Percentiles rank a stretch among this genome's conserved stretches.
phyloP scores from a whole-genome alignment of 2,888 invertebrate genomes.

The Homarus gammarus region DNA sequence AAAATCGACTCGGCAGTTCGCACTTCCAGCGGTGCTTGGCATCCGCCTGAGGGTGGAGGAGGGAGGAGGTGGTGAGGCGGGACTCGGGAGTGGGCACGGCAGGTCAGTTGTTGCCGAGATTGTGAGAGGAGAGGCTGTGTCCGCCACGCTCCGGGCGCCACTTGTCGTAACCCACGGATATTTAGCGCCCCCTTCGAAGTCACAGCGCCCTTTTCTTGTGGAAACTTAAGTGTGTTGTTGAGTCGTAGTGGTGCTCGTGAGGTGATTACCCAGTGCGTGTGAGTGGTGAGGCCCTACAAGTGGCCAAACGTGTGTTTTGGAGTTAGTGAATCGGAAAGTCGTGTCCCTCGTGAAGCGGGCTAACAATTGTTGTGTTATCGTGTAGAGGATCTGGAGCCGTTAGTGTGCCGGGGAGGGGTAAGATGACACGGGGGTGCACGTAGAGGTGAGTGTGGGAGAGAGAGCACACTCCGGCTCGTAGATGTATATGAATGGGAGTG shows the following conservation, averaged over 20 bases:
- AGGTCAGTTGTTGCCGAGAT: slow-evolving; percentile 34
- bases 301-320: slow-evolving; percentile 16
- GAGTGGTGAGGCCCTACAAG: neutral
- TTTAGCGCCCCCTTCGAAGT: neutral
- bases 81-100: slow-evolving; percentile 15
- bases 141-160: neutral
- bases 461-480: slow-evolving; percentile 21
- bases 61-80: slow-evolving; percentile 2
- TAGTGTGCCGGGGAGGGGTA: neutral
- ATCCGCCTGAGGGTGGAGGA: slow-evolving; percentile 33
- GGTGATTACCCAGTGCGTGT: neutral
- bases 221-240: neutral
- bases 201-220: neutral
- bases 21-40: slow-evolving; percentile 48
- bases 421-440: slow-evolving; percentile 25
- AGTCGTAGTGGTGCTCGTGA: neutral
- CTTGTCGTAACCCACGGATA: slow-evolving; percentile 36
- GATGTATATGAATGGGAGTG: slow-evolving; percentile 35
- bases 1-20: slow-evolving; percentile 50
- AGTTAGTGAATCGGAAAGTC: slow-evolving; percentile 32
- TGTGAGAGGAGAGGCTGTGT: slow-evolving; percentile 37
- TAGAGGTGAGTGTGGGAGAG: slow-evolving; percentile 20
- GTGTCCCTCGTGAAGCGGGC: slow-evolving; percentile 2
- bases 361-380: neutral
- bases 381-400: slow-evolving; percentile 4